Evolutionary conservation across 2,888 invertebrate species (phyloP), one percentile per base, ranked within the genome.

Genomic region (Epistrophe eligans): DNA sequence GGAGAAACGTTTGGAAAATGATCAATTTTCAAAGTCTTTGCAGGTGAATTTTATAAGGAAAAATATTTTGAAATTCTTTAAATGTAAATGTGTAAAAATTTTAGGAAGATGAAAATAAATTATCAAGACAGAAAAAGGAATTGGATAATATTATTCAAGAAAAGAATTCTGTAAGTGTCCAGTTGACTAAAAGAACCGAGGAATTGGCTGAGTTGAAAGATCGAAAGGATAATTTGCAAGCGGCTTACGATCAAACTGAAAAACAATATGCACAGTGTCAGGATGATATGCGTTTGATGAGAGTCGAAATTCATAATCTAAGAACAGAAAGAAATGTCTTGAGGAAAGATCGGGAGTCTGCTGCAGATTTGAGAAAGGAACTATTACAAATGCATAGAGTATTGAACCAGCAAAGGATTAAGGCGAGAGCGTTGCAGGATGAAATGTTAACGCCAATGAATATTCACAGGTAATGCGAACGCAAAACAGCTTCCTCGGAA

Each of bases 391-490:
- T 98, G 90, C 97, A 98, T 91, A 94, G 97, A 40, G 96, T 97
- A 90, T 92, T 98, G 62, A 96, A 97, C 7, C 95, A 96, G 87
- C 97, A 98, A 91, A 94, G 97, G 67, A 94, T 98, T 17, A 96
- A 98, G 89, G 97, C 97, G 74, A 95, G 97, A 40, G 98, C 98
- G 0, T 93, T 99, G 15, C 97, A 98, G 91, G 97, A 98, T 89
- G 98, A 98, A 89, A 94, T 98, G 90, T 96, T 97, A 92, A 98
- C 97, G 88, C 98, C 98, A 0, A 95, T 98, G 91, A 99, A 99
- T 92, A 95, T 99, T 89, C 99, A 99, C 90, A 93, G 93, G 88
- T 89, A 74, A n/a, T n/a, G n/a, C 24, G 3, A 17, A 32, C 5
- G 7, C 32, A 32, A 5, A 32, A 32, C 0, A 32, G 32, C 5